phyloP scores from a whole-genome alignment of 2,113 vertebrate species.

The Eubucco bourcierii region DNA sequence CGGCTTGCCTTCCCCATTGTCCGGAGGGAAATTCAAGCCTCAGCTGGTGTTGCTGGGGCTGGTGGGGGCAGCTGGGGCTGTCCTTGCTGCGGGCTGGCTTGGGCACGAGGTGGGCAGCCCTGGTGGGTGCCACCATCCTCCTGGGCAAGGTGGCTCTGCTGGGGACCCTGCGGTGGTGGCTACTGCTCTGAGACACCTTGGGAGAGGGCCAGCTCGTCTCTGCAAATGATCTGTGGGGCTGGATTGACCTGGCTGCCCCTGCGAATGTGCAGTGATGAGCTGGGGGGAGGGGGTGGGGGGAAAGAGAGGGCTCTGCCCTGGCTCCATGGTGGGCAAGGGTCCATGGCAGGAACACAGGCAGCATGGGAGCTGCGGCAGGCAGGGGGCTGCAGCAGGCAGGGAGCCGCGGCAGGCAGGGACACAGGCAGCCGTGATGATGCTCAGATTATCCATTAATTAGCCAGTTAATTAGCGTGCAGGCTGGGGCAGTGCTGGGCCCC shows the following conservation, averaged over 20 bases:
- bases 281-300: too few species aligned
- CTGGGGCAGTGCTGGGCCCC: not conserved
- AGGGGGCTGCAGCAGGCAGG: not conserved
- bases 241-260: not conserved
- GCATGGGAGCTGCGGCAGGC: not conserved
- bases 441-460: not conserved
- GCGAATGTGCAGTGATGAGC: not conserved
- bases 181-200: rapidly evolving
- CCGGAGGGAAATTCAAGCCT: conserved; percentile 26
- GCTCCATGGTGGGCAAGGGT: not conserved
- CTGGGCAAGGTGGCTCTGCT: not conserved
- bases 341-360: not conserved
- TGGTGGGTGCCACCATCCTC: not conserved
- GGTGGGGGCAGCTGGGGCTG: not conserved
- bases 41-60: not conserved
- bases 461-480: not conserved
- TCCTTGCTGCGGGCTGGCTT: rapidly evolving
- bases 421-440: not conserved
- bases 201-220: rapidly evolving
- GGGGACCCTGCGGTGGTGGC: rapidly evolving
- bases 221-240: not conserved
- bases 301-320: not conserved
- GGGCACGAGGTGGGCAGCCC: rapidly evolving
- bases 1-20: conserved; percentile 49
- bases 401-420: not conserved